Evolutionary conservation across 2,888 invertebrate species (phyloP), one percentile per base, ranked within the genome.

Genomic region (Chalcis sispes): DNA sequence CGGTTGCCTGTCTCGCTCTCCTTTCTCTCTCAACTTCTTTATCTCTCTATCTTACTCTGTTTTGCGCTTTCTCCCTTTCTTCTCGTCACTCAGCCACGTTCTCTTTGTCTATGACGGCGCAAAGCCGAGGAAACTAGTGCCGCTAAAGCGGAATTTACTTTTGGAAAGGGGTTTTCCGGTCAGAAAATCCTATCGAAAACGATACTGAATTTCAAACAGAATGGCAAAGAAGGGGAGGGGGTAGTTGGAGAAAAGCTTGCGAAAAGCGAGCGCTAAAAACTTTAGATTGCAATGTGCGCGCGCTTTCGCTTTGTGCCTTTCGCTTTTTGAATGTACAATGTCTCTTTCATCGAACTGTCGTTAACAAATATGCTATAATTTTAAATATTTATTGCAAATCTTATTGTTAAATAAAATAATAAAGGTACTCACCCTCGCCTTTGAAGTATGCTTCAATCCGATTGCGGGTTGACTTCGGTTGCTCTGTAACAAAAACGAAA

Each of bases 381-480:
- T 65, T 36, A n/a, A n/a, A n/a, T n/a, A n/a, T n/a, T n/a, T 23
- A 23, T 65, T 65, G 7, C 15, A 50, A 36, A 36, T 36, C 36
- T 42, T 42, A 42, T 2, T 42, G 13, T n/a, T n/a, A 42, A 42
- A 15, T 42, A 15, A 2, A 15, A n/a, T 15, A 52, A 5, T 20
- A 62, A 76, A 70, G 25, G 29, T 23, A 91, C 92, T 93, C 87
- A 93, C 93, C 91, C 93, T 90, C 75, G 92, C 89, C 89, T 93
- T 93, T 69, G 93, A 92, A 59, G 92, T 92, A 85, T 93, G 92
- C 85, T 93, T 93, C 76, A 93, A 83, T 73, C 93, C 93, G 79
- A 93, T 93, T 62, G 93, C 93, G 50, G 93, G 93, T 82, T 93
- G 93, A 83, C 93, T 93, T 84, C 93, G 89, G 85, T 92, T 93